These are phyloP conservation scores for Drosophila tsacasi DNA, from an alignment of 1,140 invertebrate genomes.

Conservation along the genomic window DNA sequence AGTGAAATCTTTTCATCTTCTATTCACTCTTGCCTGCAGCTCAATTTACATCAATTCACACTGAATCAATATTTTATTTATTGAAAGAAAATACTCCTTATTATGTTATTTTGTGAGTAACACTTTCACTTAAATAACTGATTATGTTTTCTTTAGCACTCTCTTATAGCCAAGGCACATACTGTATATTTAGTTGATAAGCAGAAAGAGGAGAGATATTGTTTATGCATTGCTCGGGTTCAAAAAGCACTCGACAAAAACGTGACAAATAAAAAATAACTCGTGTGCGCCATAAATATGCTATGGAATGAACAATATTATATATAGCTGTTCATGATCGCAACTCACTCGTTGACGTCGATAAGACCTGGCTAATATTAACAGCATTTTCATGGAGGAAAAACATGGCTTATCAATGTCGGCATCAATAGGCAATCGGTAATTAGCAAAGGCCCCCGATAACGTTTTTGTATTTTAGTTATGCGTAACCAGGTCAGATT, in stretches of 20 bases:
- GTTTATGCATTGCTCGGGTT: slow-evolving; percentile 16
- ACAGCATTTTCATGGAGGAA: slow-evolving; percentile 27
- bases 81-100: neutral
- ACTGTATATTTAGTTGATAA: slow-evolving; percentile 6
- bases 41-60: neutral
- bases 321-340: slow-evolving; percentile 10
- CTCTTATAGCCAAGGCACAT: neutral
- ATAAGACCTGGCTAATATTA: slow-evolving; percentile 48
- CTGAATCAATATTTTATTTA: neutral
- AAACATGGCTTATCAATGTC: slow-evolving; percentile 45
- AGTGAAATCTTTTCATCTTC: neutral
- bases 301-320: slow-evolving; percentile 10
- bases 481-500: slow-evolving; percentile 10
- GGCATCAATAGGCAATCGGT: slow-evolving; percentile 25
- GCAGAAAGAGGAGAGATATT: neutral
- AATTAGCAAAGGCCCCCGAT: slow-evolving; percentile 37
- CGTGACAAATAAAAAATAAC: slow-evolving; percentile 52
- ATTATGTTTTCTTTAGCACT: neutral
- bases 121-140: neutral
- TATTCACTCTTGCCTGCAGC: neutral
- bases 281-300: slow-evolving; percentile 45
- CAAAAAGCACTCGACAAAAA: slow-evolving; percentile 60
- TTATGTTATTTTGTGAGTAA: neutral
- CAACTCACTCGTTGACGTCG: slow-evolving; percentile 5
- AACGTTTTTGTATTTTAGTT: slow-evolving; percentile 5